A percentile compares a stretch with the other conserved stretches of the same genome.
phyloP scores from a whole-genome alignment of 92 coral and sea anemone species.

The Diadumene lineata region DNA sequence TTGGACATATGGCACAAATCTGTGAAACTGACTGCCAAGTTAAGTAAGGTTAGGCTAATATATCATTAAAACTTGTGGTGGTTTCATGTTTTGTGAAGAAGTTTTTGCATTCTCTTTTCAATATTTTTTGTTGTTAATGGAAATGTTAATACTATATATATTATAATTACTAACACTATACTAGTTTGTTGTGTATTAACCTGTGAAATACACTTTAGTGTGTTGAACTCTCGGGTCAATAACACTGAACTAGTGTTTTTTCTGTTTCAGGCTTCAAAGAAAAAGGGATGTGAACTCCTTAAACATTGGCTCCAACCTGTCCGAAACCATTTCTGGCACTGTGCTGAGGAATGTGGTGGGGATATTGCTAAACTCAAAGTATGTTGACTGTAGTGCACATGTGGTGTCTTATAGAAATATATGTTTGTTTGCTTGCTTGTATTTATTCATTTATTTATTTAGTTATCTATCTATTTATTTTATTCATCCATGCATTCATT shows the following conservation, averaged over 20 bases:
- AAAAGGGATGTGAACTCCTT: slow-evolving; percentile 46
- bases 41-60: slow-evolving; percentile 5
- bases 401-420: background rate
- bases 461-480: background rate
- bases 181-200: too few relatives aligned
- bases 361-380: slow-evolving; percentile 56
- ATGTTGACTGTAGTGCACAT: background rate
- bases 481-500: background rate
- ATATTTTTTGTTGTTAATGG: background rate
- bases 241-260: background rate
- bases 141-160: background rate
- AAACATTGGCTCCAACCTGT: slow-evolving; percentile 57
- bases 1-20: slow-evolving; percentile 54
- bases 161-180: too few relatives aligned
- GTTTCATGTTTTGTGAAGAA: background rate
- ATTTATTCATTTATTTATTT: too few relatives aligned
- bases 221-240: background rate
- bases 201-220: too few relatives aligned
- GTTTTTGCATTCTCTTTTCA: background rate
- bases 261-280: slow-evolving; percentile 55
- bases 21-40: slow-evolving; percentile 22
- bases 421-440: background rate
- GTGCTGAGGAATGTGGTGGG: slow-evolving; percentile 57
- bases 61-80: background rate
- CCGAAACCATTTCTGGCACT: slow-evolving; percentile 72